Base-by-base conservation (phyloP, 2,113 vertebrate genomes). In the Axis porcinus region DNA sequence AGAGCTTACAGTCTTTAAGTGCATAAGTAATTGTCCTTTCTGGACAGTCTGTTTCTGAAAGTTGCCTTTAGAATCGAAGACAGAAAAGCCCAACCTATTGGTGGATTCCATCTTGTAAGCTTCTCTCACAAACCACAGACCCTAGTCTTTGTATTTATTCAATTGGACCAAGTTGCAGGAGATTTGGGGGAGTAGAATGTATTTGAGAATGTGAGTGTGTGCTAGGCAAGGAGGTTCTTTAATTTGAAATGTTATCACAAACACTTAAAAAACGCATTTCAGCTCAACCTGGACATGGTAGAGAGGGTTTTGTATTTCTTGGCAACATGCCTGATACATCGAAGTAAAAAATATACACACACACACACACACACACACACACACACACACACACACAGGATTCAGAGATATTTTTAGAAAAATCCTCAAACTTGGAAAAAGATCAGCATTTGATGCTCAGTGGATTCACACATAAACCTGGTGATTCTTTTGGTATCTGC, bases 251-350 rank as follows among this genome's bases (percentile, higher is more conserved):
- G 36, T 90, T 55, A 62, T 83, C 76, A 83, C 17, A 93, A 36
- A 95, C 36, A 67, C 6, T 91, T 90, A 76, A 62, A 40, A 92
- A 86, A 94, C 76, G 33, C n/a, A 81, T 92, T 89, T 94, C 79
- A 83, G 50, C 28, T 96, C 50, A 96, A 85, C 17, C 58, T 52
- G 28, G 47, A 83, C 67, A 88, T 17, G 36, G 54, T 82, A 83
- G 87, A 86, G 11, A 95, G 70, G 79, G 10, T 55, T 95, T 89
- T 92, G 27, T 91, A 67, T 81, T 97, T 93, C 76, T 86, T 95
- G 83, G 52, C 55, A 94, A 43, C 85, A 91, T 87, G 52, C 54
- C 64, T 33, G 27, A 36, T 47, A 76, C 23, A n/a, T 43, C 52
- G 45, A 92, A 74, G 87, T 85, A 40, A 85, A 52, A 36, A 14